Evolutionary conservation across 2,888 invertebrate species (phyloP), one percentile per base, ranked within the genome.

Genomic region (Pimpla rufipes): DNA sequence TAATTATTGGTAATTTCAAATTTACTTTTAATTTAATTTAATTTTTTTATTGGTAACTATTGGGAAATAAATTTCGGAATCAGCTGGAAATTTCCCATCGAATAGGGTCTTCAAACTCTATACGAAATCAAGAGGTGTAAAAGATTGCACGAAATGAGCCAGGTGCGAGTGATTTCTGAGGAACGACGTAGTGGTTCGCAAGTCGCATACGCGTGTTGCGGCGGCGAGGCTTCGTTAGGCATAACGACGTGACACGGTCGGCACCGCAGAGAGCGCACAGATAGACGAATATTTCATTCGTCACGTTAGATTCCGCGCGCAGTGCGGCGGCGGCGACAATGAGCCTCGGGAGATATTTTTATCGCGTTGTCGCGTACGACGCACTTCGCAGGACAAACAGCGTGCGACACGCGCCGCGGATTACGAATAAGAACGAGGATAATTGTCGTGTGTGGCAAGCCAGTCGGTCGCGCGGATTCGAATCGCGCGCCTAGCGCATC

Each of bases 371-470:
- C 37, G 42, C 13, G 62, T n/a, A n/a, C 64, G 45, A 64, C 35
- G 45, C 62, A 8, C 37, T 62, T 64, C 35, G 35, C 35, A 59
- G n/a, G 59, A 37, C n/a, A 7, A 16, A 64, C 37, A 40, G n/a
- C 6, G 10, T n/a, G 40, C 10, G 16, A 35, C 50, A 37, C 37
- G 23, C 40, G 50, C 29, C 13, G 57, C 13, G 35, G 50, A 40
- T 45, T 42, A 50, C 64, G 75, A 75, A 75, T 75, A 75, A 62
- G 45, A 64, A 75, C 50, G 64, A 64, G 75, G 64, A 75, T 64
- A 64, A 75, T 64, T 75, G n/a, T 75, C 35, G 42, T 40, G 21
- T 50, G 10, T 37, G 37, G 11, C 55, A 52, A 47, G 10, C 37
- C 6, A 40, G 16, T 18, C 40, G 62, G 37, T 16, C n/a, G 11